phyloP scores from a whole-genome alignment of 2,113 vertebrate species.

The Oenanthe oenanthe region DNA sequence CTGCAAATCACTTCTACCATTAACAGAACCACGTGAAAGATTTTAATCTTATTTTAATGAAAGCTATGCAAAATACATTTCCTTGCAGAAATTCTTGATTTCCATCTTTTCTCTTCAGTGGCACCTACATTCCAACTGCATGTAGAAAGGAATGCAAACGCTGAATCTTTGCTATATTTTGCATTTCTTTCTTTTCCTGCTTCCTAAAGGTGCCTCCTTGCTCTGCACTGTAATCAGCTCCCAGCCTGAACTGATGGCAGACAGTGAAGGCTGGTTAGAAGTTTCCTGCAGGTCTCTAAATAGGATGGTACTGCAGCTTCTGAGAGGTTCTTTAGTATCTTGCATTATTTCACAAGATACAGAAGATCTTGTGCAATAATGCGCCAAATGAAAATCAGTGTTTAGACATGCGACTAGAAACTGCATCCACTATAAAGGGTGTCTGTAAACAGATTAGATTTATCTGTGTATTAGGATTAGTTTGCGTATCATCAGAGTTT shows the following conservation, averaged over 20 bases:
- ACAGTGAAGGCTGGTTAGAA: rapidly evolving
- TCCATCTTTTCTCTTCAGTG: background rate
- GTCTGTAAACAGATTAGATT: background rate
- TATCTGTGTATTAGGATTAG: background rate
- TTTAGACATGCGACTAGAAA: background rate
- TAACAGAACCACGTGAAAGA: background rate
- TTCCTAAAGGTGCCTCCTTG: background rate
- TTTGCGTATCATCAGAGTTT: background rate
- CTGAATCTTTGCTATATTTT: background rate
- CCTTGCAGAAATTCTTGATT: background rate
- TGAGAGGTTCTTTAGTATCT: background rate
- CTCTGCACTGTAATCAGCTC: background rate
- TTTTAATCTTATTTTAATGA: background rate
- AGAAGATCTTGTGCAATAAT: background rate
- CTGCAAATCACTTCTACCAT: background rate
- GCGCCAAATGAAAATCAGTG: background rate
- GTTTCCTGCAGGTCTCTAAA: background rate
- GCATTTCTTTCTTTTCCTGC: background rate
- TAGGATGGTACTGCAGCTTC: background rate
- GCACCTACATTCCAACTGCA: background rate
- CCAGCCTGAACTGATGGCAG: background rate
- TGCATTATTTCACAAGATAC: background rate
- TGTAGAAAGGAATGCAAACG: background rate
- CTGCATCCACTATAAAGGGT: background rate
- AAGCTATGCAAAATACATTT: background rate